phyloP scores from a whole-genome alignment of 2,888 invertebrate species.

The Philonicus albiceps region DNA sequence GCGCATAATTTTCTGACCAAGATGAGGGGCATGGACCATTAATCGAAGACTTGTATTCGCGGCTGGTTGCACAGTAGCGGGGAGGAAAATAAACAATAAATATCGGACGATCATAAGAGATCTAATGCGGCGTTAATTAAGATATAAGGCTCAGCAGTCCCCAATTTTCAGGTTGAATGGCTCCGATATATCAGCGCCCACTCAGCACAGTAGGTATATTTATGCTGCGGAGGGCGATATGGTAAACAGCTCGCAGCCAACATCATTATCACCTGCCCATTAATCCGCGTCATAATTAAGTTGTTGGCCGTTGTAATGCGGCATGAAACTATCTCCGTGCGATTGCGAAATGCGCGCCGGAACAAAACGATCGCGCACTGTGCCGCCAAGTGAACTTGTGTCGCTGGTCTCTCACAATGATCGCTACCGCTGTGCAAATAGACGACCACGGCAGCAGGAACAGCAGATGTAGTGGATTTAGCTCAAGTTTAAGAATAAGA shows the following conservation, averaged over 20 bases:
- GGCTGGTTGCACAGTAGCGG: background rate
- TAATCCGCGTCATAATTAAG: background rate
- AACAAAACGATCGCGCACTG: background rate
- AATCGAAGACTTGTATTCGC: background rate
- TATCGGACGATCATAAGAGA: background rate
- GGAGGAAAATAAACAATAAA: background rate
- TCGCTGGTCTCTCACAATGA: background rate
- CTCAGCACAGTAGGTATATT: background rate
- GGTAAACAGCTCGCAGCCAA: background rate
- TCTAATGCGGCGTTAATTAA: slow-evolving; percentile 10
- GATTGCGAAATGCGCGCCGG: background rate
- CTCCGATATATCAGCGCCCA: slow-evolving; percentile 1
- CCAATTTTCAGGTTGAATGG: slow-evolving; percentile 29
- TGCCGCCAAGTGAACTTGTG: background rate
- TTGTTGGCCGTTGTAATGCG: background rate
- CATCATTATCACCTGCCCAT: slow-evolving; percentile 17
- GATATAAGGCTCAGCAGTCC: slow-evolving; percentile 3
- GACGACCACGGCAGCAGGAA: background rate
- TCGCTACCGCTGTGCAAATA: background rate
- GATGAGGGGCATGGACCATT: background rate
- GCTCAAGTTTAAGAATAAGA: slow-evolving; percentile 27
- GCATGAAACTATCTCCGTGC: background rate
- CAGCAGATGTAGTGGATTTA: background rate
- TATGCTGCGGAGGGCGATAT: background rate
- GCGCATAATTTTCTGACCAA: background rate